phyloP scores from a whole-genome alignment of 2,797 vertebrate species.

The Amphiprion clarkii region DNA sequence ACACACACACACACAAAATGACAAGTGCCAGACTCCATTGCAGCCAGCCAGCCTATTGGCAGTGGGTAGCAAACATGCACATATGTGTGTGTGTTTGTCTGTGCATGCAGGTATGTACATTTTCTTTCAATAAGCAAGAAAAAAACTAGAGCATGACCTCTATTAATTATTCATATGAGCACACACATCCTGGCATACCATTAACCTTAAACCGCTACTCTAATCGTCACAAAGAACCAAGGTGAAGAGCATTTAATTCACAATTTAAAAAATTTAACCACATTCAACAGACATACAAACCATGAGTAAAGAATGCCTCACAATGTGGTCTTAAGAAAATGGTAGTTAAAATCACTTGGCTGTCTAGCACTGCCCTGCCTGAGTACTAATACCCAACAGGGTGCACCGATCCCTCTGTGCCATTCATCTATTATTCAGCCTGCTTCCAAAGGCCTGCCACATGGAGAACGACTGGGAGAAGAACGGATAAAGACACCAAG shows the following conservation, averaged over 20 bases:
- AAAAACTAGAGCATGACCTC: conserved; percentile 23
- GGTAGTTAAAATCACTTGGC: conserved; percentile 1
- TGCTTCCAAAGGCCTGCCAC: conserved; percentile 54
- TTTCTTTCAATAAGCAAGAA: conserved; percentile 5
- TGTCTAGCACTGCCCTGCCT: conserved; percentile 32
- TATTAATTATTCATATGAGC: conserved; percentile 29
- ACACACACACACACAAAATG: conserved; percentile 27
- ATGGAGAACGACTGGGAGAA: conserved; percentile 48
- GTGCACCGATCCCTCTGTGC: conserved; percentile 53
- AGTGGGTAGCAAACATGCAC: conserved; percentile 21
- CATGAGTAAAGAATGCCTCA: conserved; percentile 14
- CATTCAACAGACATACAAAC: conserved; percentile 23
- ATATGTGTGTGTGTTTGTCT: conserved; percentile 8
- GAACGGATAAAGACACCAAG: conserved; percentile 35
- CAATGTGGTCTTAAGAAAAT: conserved; percentile 26
- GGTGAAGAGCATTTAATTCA: conserved; percentile 19
- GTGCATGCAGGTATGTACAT: conserved; percentile 21
- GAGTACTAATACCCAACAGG: conserved; percentile 41
- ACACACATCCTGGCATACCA: not conserved
- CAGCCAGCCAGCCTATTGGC: conserved; percentile 54
- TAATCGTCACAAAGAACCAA: not conserved
- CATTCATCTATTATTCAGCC: conserved; percentile 82
- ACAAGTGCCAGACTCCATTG: conserved; percentile 59
- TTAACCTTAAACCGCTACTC: conserved; percentile 17
- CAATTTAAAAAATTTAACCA: conserved; percentile 4